These are phyloP conservation scores for Samia ricini DNA, from an alignment of 1,140 invertebrate species.

Conservation along the genomic window DNA sequence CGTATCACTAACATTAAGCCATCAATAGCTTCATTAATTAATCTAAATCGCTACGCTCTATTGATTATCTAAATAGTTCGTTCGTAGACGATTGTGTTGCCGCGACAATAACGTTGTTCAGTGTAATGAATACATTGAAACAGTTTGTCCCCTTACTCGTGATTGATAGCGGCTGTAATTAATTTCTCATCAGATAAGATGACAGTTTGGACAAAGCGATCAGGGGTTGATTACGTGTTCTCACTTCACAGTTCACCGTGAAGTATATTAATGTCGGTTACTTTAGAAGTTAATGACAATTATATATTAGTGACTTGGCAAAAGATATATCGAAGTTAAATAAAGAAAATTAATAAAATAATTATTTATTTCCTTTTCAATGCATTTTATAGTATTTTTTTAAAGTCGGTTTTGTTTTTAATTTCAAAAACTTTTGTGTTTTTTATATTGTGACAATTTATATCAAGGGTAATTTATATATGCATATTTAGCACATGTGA, in stretches of 20 bases:
- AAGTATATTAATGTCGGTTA: constrained; percentile 19
- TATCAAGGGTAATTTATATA: too few species aligned
- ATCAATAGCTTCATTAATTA: constrained; percentile 2
- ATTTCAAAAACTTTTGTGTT: too few species aligned
- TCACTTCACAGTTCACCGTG: constrained; percentile 13
- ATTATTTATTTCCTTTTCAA: too few species aligned
- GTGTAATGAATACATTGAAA: constrained; percentile 45
- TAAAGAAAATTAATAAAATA: too few species aligned
- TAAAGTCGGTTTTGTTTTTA: too few species aligned
- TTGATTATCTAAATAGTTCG: constrained; percentile 5
- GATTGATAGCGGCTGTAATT: constrained; percentile 65
- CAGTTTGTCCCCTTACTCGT: constrained; percentile 52
- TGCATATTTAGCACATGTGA: too few species aligned
- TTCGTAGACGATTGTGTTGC: neutral
- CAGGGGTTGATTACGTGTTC: constrained; percentile 39
- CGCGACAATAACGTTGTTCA: neutral
- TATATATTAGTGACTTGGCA: neutral
- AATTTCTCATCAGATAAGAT: constrained; percentile 62
- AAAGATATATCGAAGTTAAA: too few species aligned
- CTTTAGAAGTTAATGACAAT: neutral
- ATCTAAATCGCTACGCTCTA: constrained; percentile 7
- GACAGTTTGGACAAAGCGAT: constrained; percentile 45
- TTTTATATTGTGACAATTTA: too few species aligned
- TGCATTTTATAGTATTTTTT: too few species aligned
- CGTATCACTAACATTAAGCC: neutral